These are phyloP conservation scores for Lathronympha strigana DNA, from an alignment of 2,888 invertebrate genomes.

Conservation along the genomic window DNA sequence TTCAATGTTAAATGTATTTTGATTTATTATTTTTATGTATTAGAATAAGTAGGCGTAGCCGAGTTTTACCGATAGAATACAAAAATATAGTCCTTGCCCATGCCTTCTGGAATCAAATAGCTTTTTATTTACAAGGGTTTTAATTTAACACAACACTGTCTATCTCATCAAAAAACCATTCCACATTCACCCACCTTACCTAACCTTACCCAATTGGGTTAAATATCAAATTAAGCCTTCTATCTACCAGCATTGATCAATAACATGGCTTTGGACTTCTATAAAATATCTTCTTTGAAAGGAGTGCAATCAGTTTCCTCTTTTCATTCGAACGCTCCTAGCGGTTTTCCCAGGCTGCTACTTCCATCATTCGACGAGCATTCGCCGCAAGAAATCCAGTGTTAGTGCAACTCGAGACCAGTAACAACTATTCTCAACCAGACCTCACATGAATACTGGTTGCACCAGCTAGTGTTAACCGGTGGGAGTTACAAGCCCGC, in stretches of 20 bases:
- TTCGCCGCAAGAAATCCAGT: not conserved
- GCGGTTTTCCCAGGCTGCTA: constrained; percentile 7
- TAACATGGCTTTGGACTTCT: not conserved
- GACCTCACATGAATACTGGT: not conserved
- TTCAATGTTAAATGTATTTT: no score
- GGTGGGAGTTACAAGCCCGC: not conserved
- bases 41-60: no score
- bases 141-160: no score
- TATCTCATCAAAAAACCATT: no score
- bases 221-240: not conserved
- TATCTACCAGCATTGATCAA: not conserved
- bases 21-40: no score
- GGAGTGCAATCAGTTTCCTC: constrained; percentile 25
- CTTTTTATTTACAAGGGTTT: no score
- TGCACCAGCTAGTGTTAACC: not conserved
- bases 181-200: no score
- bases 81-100: no score
- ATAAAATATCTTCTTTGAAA: constrained; percentile 22
- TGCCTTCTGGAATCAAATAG: no score
- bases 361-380: not conserved
- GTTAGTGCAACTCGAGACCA: not conserved
- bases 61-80: no score
- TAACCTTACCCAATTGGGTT: not conserved
- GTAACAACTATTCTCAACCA: not conserved
- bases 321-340: constrained; percentile 22